A percentile compares a stretch with the other conserved stretches of the same genome.
Evolutionary conservation across 2,113 vertebrate genomes (phyloP).

Genomic region (Pionites leucogaster): DNA sequence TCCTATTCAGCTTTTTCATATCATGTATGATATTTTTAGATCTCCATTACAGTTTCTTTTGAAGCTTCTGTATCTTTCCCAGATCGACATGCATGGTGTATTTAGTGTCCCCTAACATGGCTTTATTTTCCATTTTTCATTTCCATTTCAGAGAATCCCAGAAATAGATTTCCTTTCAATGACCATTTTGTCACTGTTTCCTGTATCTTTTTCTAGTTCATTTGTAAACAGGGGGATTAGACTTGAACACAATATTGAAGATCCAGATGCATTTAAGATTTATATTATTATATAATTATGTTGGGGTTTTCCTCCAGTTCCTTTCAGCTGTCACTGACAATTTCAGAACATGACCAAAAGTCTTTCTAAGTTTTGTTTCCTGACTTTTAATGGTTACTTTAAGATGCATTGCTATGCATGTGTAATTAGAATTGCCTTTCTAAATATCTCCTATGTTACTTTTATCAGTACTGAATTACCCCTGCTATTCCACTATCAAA

Average conservation of each 20-base stretch:
- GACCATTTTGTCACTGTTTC: background rate
- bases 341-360: background rate
- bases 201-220: background rate
- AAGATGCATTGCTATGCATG: rapidly evolving
- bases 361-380: background rate
- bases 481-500: background rate
- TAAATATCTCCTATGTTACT: background rate
- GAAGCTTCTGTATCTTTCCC: background rate
- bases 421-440: background rate
- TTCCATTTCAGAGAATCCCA: background rate
- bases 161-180: background rate
- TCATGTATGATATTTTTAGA: background rate
- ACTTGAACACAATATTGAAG: background rate
- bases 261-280: background rate
- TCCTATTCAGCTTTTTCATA: background rate
- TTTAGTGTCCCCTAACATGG: background rate
- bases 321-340: background rate
- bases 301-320: background rate
- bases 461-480: background rate
- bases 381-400: background rate
- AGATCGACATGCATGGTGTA: background rate
- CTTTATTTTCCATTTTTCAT: background rate
- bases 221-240: background rate
- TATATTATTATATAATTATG: background rate
- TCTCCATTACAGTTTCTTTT: background rate